A percentile compares a stretch with the other conserved stretches of the same genome.
Conservation (phyloP, 2,113 vertebrate genomes). For the Orientallactaga bullata region DNA sequence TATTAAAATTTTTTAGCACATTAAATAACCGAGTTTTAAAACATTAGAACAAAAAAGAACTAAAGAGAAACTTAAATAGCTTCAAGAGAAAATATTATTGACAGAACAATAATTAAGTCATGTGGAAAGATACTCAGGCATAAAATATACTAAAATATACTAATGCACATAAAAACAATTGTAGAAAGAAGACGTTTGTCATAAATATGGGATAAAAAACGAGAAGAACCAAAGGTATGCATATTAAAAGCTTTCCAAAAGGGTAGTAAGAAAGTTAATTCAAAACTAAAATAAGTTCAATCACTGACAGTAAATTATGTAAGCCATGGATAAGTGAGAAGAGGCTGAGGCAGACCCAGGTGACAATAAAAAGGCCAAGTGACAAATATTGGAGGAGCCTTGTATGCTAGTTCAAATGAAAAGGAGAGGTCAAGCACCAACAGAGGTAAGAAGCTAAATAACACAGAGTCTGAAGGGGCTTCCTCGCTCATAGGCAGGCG, state of each 20-base stretch:
- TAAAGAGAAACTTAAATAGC: conserved; percentile 29
- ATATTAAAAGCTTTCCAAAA: conserved; percentile 24
- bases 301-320: not conserved
- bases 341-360: not conserved
- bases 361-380: not conserved
- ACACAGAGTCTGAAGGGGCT: not conserved
- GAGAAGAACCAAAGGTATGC: not conserved
- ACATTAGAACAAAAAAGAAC: conserved; percentile 37
- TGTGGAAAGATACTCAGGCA: conserved; percentile 36
- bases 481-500: not conserved
- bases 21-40: conserved; percentile 35
- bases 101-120: not conserved
- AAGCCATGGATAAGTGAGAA: not conserved
- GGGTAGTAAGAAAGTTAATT: not conserved
- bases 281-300: conserved; percentile 35
- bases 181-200: conserved; percentile 4
- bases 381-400: too few species aligned
- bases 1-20: conserved; percentile 13
- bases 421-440: not conserved
- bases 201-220: conserved; percentile 29
- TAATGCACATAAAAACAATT: not conserved
- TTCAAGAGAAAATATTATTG: conserved; percentile 26
- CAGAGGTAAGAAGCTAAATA: not conserved
- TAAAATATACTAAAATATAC: conserved; percentile 58
- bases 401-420: not conserved